Base-by-base conservation (phyloP, 2,113 vertebrate species). In the Leucosticte australis region DNA sequence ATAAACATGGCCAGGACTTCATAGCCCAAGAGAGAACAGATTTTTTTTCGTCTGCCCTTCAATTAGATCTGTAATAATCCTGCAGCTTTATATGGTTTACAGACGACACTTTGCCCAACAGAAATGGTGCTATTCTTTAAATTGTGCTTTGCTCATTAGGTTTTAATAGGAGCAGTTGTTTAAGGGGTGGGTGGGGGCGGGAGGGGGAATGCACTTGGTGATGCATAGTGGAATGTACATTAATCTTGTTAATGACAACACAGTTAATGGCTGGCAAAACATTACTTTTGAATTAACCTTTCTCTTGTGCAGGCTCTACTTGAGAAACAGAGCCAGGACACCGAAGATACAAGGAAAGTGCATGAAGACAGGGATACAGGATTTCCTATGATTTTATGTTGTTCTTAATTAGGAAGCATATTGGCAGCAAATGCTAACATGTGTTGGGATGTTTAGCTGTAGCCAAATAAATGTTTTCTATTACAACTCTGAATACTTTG, bases 391-490 rank as follows among this genome's bases (percentile, higher is more conserved):
- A 99, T 98, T 99, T 98, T 98, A 98, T 98, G 98, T 98, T 98
- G 98, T 98, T 98, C 97, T 98, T 98, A 98, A 98, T 99, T 98
- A 98, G 98, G 98, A 98, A 98, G 98, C 98, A 97, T 98, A 98
- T 98, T 99, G 98, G 98, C 98, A 98, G 98, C 98, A 97, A 98
- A 98, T 94, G 96, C 97, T 98, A 98, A 98, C 98, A 99, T 99
- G 98, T 99, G 98, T 98, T 98, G 97, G 98, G 98, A 98, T 98
- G 98, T 98, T 98, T 98, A 94, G 90, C 87, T 95, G 97, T 96
- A 98, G 99, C 99, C 99, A 99, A 99, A 98, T 98, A 98, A 98
- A 98, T 99, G 98, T 99, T 99, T 99, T 98, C 98, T 98, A 98
- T 99, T 99, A 99, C 96, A 98, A 98, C 97, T 98, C 98, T 85